Percentiles rank a stretch among this genome's conserved stretches.
Evolutionary conservation across 2,888 invertebrate species (phyloP).

Genomic region (Nematopogon swammerdamellus): DNA sequence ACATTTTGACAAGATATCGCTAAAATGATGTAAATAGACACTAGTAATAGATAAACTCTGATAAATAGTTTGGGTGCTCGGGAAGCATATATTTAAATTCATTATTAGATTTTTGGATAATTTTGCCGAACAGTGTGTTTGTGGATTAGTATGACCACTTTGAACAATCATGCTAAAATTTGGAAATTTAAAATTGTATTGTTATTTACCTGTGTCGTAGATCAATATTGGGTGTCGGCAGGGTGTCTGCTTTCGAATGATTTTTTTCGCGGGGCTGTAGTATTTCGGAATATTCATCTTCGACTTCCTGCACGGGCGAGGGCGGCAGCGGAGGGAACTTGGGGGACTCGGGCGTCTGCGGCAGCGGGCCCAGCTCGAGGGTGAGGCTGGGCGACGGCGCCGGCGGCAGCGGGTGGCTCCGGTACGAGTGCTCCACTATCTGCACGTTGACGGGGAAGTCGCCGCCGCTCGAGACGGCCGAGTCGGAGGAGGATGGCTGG

Average conservation of each 20-base stretch:
- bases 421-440: conserved; percentile 58
- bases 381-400: conserved; percentile 35
- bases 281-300: conserved; percentile 71
- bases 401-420: conserved; percentile 40
- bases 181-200: too few species aligned
- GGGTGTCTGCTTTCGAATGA: conserved; percentile 51
- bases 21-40: too few species aligned
- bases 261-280: conserved; percentile 50
- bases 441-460: conserved; percentile 64
- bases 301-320: conserved; percentile 77
- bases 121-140: too few species aligned
- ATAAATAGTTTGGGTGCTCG: too few species aligned
- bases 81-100: too few species aligned
- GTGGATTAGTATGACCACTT: too few species aligned
- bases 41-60: too few species aligned
- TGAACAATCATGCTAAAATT: too few species aligned
- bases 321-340: conserved; percentile 77
- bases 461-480: conserved; percentile 51
- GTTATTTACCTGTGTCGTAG: conserved; percentile 35
- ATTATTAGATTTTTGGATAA: too few species aligned
- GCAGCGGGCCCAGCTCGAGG: conserved; percentile 46
- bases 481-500: conserved; percentile 50
- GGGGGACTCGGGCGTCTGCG: conserved; percentile 49
- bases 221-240: conserved; percentile 51
- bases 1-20: too few species aligned